Conservation (phyloP, 1,140 invertebrate species). For the Stegodyphus mimosarum region DNA sequence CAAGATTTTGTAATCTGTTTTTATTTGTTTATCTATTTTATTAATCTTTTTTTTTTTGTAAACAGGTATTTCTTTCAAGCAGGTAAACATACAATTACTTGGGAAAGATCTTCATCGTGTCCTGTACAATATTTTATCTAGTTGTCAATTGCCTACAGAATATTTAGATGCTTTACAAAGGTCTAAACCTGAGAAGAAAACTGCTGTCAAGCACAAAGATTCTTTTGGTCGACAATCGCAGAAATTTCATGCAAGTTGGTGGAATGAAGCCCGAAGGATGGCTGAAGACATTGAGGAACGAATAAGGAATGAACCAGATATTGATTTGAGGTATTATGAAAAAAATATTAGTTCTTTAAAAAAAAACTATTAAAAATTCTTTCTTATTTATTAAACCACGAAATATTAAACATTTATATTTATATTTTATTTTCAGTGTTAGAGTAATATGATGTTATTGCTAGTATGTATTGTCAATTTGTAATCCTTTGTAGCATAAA, state of each 20-base stretch:
- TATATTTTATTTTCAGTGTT: no score
- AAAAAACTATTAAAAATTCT: no score
- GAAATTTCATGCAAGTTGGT: constrained; percentile 26
- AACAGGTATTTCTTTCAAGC: constrained; percentile 61
- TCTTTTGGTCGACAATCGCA: not conserved
- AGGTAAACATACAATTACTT: constrained; percentile 68
- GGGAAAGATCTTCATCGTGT: constrained; percentile 76
- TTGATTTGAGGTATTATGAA: constrained; percentile 45
- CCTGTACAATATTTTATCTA: constrained; percentile 81
- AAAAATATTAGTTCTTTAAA: no score
- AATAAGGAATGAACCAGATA: constrained; percentile 54
- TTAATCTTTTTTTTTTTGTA: not conserved
- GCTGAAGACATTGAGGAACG: constrained; percentile 48
- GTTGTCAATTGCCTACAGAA: constrained; percentile 84
- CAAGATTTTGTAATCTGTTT: not conserved
- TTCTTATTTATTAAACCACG: no score
- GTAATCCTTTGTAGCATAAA: no score
- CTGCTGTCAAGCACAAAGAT: not conserved
- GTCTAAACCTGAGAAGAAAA: not conserved
- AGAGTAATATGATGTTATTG: no score
- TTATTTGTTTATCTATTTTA: not conserved
- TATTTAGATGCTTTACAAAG: constrained; percentile 80
- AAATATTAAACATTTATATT: no score
- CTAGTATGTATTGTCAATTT: no score
- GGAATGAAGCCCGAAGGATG: constrained; percentile 26